A percentile compares a stretch with the other conserved stretches of the same genome.
Evolutionary conservation across 30 jellyfish, hydroid and myxozoan species (phyloP).

Genomic region (Catostylus mosaicus): DNA sequence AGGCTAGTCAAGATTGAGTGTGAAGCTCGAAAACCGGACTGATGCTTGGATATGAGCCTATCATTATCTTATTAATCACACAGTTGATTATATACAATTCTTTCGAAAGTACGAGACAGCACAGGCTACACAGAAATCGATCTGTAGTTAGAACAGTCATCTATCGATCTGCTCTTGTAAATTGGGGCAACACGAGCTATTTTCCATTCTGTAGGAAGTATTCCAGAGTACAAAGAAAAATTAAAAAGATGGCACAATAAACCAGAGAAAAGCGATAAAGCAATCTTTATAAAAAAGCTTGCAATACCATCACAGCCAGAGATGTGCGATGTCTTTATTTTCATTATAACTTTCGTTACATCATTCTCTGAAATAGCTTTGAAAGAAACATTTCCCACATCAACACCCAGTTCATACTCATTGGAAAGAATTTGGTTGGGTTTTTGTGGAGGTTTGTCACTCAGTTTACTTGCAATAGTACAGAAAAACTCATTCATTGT

Average conservation of each 20-base stretch:
- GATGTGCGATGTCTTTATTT: conserved; percentile 33
- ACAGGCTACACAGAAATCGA: not conserved
- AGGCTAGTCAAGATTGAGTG: too few species aligned
- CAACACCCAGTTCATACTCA: conserved; percentile 4
- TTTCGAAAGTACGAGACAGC: not conserved
- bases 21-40: too few species aligned
- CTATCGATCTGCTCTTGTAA: too few species aligned
- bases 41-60: conserved; percentile 2
- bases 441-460: conserved; percentile 28
- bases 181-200: conserved; percentile 1
- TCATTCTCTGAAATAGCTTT: not conserved
- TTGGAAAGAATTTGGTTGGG: conserved; percentile 35
- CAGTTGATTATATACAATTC: not conserved
- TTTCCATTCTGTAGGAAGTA: too few species aligned
- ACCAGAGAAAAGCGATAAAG: conserved; percentile 27
- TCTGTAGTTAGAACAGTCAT: not conserved
- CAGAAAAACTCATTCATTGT: conserved; percentile 52
- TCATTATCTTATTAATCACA: not conserved
- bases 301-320: conserved; percentile 45
- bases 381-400: not conserved
- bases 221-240: not conserved
- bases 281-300: conserved; percentile 40
- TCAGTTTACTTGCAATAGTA: conserved; percentile 14
- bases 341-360: conserved; percentile 5
- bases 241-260: conserved; percentile 25